A percentile compares a stretch with the other conserved stretches of the same genome.
phyloP scores from a whole-genome alignment of 1,140 invertebrate genomes.

The Rhysida immarginata region DNA sequence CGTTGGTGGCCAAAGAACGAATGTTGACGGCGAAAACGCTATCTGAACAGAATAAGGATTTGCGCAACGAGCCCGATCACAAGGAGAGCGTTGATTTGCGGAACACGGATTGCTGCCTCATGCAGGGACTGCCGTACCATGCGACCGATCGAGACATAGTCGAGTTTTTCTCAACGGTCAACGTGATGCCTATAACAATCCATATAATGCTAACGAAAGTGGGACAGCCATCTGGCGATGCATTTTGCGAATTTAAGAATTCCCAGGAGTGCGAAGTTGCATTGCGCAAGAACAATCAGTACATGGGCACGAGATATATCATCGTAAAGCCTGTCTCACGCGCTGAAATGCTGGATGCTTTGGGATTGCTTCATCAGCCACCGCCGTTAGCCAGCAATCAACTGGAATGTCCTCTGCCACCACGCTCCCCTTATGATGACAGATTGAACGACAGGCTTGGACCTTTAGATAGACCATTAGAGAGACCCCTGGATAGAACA shows the following conservation, averaged over 20 bases:
- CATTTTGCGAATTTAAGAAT: constrained; percentile 65
- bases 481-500: too few relatives aligned
- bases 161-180: constrained; percentile 60
- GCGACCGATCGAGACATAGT: constrained; percentile 57
- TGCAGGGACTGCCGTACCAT: constrained; percentile 56
- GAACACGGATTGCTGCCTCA: constrained; percentile 24
- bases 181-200: constrained; percentile 54
- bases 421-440: too few relatives aligned
- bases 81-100: background rate
- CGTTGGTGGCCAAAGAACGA: constrained; percentile 16
- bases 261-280: constrained; percentile 50
- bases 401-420: constrained; percentile 5
- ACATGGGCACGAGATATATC: constrained; percentile 40
- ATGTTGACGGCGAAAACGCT: too few relatives aligned
- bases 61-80: background rate
- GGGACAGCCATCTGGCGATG: constrained; percentile 57
- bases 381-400: background rate
- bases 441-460: too few relatives aligned
- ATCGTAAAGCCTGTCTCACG: constrained; percentile 47
- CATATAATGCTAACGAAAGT: constrained; percentile 53
- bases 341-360: constrained; percentile 30
- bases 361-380: constrained; percentile 10
- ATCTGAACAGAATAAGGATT: background rate
- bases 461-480: too few relatives aligned
- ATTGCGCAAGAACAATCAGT: constrained; percentile 47